A percentile compares a stretch with the other conserved stretches of the same genome.
Conservation (phyloP, 2,113 vertebrate species). For the Sigmodon hispidus region DNA sequence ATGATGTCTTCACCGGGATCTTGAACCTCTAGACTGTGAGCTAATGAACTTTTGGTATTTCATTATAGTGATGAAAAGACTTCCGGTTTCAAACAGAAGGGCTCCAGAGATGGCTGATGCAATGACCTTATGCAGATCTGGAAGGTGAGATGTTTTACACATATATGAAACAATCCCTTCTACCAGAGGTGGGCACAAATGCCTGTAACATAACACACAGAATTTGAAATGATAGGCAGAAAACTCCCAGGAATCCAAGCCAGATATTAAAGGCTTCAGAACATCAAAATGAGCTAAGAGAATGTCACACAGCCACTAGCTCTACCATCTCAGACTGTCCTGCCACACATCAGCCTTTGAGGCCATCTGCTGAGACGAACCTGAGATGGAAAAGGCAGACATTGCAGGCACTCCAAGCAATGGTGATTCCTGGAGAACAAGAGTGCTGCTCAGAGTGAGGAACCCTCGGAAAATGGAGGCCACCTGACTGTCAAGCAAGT, state of each 20-base stretch:
- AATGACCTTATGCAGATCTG: too few species aligned
- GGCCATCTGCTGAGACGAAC: neutral
- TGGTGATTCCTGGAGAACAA: neutral
- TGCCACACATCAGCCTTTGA: neutral
- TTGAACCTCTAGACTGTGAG: neutral
- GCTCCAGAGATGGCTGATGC: neutral
- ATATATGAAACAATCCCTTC: neutral
- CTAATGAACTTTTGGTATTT: neutral
- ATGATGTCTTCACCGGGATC: neutral
- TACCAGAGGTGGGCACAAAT: fast-evolving
- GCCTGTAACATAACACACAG: neutral
- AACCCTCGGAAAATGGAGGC: neutral
- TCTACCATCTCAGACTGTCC: neutral
- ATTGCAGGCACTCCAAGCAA: neutral
- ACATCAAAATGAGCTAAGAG: neutral
- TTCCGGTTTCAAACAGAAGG: neutral
- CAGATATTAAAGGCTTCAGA: neutral
- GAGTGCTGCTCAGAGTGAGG: neutral
- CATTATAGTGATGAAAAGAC: neutral
- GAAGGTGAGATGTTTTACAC: neutral
- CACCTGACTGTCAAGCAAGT: neutral
- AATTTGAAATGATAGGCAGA: neutral
- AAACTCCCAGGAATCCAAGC: neutral
- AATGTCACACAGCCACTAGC: neutral
- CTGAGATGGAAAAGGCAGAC: neutral